A percentile compares a stretch with the other conserved stretches of the same genome.
These are phyloP conservation scores for Heteractis magnifica DNA, from an alignment of 92 coral and sea anemone species.

Conservation along the genomic window DNA sequence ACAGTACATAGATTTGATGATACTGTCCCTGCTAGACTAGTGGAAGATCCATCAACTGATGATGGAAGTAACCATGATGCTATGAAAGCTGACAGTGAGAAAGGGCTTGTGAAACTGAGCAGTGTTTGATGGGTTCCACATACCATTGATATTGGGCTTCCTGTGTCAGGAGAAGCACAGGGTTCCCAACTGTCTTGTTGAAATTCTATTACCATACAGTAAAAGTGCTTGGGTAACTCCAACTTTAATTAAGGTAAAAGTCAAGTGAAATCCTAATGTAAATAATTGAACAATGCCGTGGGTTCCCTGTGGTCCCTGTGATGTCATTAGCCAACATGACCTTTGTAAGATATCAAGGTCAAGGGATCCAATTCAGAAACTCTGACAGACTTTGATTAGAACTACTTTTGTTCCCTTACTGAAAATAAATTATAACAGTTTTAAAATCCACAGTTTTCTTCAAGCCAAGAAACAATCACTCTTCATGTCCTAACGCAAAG, in stretches of 20 bases:
- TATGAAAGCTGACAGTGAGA: conserved; percentile 85
- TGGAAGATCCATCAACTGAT: conserved; percentile 29
- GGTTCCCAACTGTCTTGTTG: not conserved
- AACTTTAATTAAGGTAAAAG: not conserved
- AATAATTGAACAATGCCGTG: not conserved
- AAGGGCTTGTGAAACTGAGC: conserved; percentile 88
- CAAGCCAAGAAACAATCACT: no score
- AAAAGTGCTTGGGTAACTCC: not conserved
- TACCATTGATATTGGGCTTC: not conserved
- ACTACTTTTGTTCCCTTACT: no score
- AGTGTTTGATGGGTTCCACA: conserved; percentile 53
- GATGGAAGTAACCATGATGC: conserved; percentile 63
- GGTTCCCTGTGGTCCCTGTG: not conserved
- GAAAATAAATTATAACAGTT: no score
- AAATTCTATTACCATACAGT: not conserved
- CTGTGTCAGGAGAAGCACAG: conserved; percentile 8
- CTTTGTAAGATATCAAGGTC: not conserved
- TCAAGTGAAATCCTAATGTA: not conserved
- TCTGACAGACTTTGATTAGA: not conserved
- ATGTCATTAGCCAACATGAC: not conserved
- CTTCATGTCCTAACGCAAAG: no score
- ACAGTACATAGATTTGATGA: conserved; percentile 24
- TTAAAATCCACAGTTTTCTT: no score
- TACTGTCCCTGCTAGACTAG: conserved; percentile 1
- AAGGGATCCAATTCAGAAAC: not conserved